Base-by-base conservation (phyloP, 1,140 invertebrate species). In the Aradophagus sp. region DNA sequence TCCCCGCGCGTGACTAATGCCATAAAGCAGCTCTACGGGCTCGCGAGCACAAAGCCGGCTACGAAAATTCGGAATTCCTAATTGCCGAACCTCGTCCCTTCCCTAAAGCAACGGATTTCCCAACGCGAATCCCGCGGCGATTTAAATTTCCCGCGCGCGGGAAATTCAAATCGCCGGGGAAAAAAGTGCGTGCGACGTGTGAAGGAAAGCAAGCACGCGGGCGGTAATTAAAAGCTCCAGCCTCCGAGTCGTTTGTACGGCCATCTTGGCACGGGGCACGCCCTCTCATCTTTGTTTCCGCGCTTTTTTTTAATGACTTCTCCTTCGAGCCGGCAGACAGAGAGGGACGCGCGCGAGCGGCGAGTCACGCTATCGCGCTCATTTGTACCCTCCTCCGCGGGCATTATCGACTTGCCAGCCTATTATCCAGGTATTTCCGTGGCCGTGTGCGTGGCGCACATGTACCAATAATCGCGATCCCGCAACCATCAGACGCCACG, bases 201-300 rank as follows among this genome's bases (percentile, higher is more conserved):
- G n/a, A n/a, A n/a, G n/a, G n/a, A n/a, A n/a, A n/a, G n/a, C n/a
- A n/a, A n/a, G n/a, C n/a, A n/a, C n/a, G 7, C 55, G 55, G 34
- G 78, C 76, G 79, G 80, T 80, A 84, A 84, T 84, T 84, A 83
- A 84, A 82, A 83, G 79, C 81, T 76, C 74, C 83, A 76, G 76
- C 83, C 81, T 80, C 78, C 79, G 65, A 73, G 63, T 70, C 39
- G 41, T 58, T 45, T 65, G 61, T 61, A 78, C 83, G 78, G 83
- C 84, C 84, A 86, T 86, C 83, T 85, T 86, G 81, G 73, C 77
- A 78, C 16, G 48, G 75, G 82, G 70, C 80, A 84, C 83, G 83
- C 84, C 83, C 79, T 78, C 76, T 77, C 76, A 76, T 71, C 76
- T 84, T 84, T 85, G 82, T 84, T 85, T 81, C 80, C 74, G 48